phyloP scores from a whole-genome alignment of 1,140 invertebrate genomes.

The Caerostris darwini region DNA sequence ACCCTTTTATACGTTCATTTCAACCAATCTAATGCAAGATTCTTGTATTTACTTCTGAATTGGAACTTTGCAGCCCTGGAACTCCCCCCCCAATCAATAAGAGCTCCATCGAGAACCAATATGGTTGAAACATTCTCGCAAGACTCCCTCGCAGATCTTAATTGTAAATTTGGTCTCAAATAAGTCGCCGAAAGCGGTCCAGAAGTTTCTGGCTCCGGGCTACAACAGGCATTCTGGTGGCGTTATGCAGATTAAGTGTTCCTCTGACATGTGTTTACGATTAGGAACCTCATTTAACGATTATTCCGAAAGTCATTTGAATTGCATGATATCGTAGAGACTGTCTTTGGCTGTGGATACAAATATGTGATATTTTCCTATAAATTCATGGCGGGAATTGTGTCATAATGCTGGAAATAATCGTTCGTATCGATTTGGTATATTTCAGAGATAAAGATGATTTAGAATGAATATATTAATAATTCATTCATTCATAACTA shows the following conservation, averaged over 20 bases:
- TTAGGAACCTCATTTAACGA: slow-evolving; percentile 28
- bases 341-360: neutral
- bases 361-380: neutral
- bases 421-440: too few species aligned
- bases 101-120: slow-evolving; percentile 7
- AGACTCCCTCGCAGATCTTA: neutral
- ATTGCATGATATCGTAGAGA: neutral
- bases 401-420: neutral
- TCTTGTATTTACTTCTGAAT: too few species aligned
- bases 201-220: neutral
- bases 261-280: slow-evolving; percentile 8
- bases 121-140: neutral
- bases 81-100: neutral
- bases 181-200: slow-evolving; percentile 7
- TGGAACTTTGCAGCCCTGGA: too few species aligned
- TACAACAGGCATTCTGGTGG: neutral
- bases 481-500: too few species aligned
- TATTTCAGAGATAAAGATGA: too few species aligned
- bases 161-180: slow-evolving; percentile 17
- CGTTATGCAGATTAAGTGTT: neutral
- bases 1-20: too few species aligned
- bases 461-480: too few species aligned
- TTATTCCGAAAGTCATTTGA: slow-evolving; percentile 1
- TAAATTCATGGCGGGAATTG: neutral
- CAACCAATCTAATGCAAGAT: too few species aligned